Evolutionary conservation across 2,113 vertebrate species (phyloP).

Genomic region (Cinclus mexicanus): DNA sequence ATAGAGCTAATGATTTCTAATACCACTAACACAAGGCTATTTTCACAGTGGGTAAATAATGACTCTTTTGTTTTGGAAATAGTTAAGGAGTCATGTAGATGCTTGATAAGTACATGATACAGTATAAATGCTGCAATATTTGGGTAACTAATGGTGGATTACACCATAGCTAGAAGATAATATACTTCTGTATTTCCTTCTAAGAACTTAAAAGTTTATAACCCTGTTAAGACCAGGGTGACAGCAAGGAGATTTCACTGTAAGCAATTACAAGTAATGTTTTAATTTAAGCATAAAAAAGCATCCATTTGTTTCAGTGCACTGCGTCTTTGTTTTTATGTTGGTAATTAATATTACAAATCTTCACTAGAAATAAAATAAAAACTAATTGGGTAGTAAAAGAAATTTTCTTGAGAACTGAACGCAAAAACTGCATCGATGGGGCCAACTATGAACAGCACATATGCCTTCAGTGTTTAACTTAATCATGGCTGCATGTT

Average conservation of each 20-base stretch:
- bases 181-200: conserved; percentile 12
- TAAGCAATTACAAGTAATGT: conserved; percentile 55
- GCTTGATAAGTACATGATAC: conserved; percentile 47
- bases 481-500: neutral
- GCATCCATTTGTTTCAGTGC: neutral
- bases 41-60: conserved; percentile 72
- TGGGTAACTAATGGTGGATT: conserved; percentile 37
- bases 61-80: conserved; percentile 59
- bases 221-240: conserved; percentile 19
- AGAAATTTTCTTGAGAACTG: neutral
- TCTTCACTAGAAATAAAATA: conserved; percentile 28
- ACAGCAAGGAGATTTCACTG: conserved; percentile 42
- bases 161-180: neutral
- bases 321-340: conserved; percentile 35
- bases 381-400: conserved; percentile 50
- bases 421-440: neutral
- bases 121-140: conserved; percentile 48
- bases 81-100: conserved; percentile 46
- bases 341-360: conserved; percentile 46
- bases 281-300: conserved; percentile 38
- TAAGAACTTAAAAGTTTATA: conserved; percentile 43
- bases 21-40: conserved; percentile 60
- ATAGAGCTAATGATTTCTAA: conserved; percentile 54
- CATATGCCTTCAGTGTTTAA: neutral
- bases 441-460: neutral